Base-by-base conservation (phyloP, 64 coral and sea anemone genomes). In the Orbicella faveolata region DNA sequence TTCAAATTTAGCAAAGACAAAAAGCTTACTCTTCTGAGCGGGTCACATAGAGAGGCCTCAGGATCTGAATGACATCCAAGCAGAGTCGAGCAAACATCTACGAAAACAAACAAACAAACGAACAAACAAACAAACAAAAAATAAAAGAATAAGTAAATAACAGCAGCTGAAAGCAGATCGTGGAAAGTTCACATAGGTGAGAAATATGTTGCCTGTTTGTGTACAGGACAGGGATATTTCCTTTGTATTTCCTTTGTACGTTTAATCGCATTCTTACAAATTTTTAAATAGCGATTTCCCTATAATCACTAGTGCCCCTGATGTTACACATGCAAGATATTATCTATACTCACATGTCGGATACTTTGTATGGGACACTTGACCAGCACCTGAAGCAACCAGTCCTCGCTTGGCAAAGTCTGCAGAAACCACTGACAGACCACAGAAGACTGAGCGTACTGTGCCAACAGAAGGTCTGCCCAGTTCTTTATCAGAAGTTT, bases 401-500 rank as follows among this genome's bases (percentile, higher is more conserved):
- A 98, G 9, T 93, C 94, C 73, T 98, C 96, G 8, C 86, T 37
- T 26, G 88, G 65, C 78, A 98, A 77, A 52, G 82, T 93, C n/a
- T 91, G 81, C 14, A 98, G 88, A 52, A 98, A 93, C 96, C 96
- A 98, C 25, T 95, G 80, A 78, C 96, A 95, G 4, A 91, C 94
- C 23, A 67, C 54, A 26, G 82, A 90, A 23, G 83, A 95, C 79
- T 88, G 90, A 36, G 95, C 96, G 61, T 95, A 94, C 39, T 98
- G 96, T 13, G 70, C 63, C 63, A 98, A 80, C 53, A 98, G 66
- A 34, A 98, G 34, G 17, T 98, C 96, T 0, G 92, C 88, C 96
- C 96, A 98, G 79, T 95, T 95, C 80, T 98, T 98, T 18, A 98
- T 79, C 16, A 95, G 73, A 12, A 93, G 83, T 76, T 98, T 98